Evolutionary conservation across 2,113 vertebrate species (phyloP).

Genomic region (Microtus ochrogaster): DNA sequence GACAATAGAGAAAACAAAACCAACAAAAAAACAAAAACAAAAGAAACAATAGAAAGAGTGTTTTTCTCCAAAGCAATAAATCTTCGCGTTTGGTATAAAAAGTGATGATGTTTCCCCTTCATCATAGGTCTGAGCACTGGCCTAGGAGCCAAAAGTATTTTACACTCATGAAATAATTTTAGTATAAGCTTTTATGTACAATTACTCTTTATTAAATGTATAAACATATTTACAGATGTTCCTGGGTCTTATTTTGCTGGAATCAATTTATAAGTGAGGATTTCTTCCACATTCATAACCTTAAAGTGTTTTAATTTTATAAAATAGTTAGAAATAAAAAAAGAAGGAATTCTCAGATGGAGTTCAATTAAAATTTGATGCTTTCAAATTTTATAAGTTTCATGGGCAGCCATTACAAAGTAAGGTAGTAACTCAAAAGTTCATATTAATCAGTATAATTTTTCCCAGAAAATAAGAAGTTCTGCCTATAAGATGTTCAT

Average conservation of each 20-base stretch:
- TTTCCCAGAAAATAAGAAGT: conserved; percentile 53
- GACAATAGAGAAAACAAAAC: conserved; percentile 4
- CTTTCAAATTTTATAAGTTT: conserved; percentile 56
- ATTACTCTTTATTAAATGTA: conserved; percentile 73
- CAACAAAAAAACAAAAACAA: neutral
- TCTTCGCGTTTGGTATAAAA: conserved; percentile 20
- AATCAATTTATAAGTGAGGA: conserved; percentile 53
- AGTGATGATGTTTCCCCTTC: neutral
- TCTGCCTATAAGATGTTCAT: neutral
- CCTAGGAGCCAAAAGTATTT: conserved; percentile 45
- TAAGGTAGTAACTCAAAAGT: conserved; percentile 50
- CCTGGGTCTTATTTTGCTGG: conserved; percentile 58
- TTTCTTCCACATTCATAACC: conserved; percentile 35
- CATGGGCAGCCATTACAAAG: conserved; percentile 37
- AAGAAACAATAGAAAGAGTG: neutral
- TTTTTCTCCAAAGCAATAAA: conserved; percentile 24
- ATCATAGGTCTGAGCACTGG: conserved; percentile 35
- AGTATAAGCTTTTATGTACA: conserved; percentile 60
- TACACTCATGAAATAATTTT: conserved; percentile 61
- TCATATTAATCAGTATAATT: neutral
- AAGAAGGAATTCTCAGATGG: conserved; percentile 46
- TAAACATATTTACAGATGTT: conserved; percentile 72
- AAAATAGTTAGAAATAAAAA: conserved; percentile 16
- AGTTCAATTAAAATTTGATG: conserved; percentile 37
- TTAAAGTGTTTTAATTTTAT: conserved; percentile 53